Percentiles rank a stretch among this genome's conserved stretches.
These are phyloP conservation scores for Sebastes kiyomatsui DNA, from an alignment of 2,797 vertebrate species.

Conservation along the genomic window DNA sequence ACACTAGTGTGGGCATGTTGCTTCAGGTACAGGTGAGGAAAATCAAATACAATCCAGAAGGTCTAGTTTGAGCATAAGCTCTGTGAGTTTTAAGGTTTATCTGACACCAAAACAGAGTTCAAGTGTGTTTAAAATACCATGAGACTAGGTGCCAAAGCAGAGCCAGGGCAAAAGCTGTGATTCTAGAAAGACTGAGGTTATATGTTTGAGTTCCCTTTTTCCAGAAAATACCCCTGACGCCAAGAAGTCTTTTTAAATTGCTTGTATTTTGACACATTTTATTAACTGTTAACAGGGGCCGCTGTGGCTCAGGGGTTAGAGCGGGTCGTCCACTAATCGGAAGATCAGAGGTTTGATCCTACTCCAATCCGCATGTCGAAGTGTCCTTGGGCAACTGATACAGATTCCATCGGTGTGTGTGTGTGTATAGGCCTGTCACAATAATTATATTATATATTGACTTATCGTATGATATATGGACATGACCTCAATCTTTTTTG, in stretches of 20 bases:
- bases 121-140: neutral
- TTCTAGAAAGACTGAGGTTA: neutral
- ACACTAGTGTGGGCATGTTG: neutral
- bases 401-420: no score
- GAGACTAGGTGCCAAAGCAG: neutral
- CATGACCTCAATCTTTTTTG: neutral
- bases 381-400: neutral
- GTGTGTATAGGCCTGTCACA: neutral
- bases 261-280: neutral
- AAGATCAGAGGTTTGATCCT: no score
- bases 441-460: neutral
- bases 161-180: neutral
- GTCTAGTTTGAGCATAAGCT: neutral
- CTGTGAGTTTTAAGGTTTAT: neutral
- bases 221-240: neutral
- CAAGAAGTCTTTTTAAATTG: neutral
- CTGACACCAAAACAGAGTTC: neutral
- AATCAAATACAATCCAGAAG: neutral
- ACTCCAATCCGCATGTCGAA: neutral
- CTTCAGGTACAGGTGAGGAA: neutral
- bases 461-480: neutral
- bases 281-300: neutral
- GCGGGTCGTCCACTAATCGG: no score
- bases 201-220: neutral
- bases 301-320: no score